Evolutionary conservation across 2,888 invertebrate species (phyloP).

Genomic region (Polietes domitor): DNA sequence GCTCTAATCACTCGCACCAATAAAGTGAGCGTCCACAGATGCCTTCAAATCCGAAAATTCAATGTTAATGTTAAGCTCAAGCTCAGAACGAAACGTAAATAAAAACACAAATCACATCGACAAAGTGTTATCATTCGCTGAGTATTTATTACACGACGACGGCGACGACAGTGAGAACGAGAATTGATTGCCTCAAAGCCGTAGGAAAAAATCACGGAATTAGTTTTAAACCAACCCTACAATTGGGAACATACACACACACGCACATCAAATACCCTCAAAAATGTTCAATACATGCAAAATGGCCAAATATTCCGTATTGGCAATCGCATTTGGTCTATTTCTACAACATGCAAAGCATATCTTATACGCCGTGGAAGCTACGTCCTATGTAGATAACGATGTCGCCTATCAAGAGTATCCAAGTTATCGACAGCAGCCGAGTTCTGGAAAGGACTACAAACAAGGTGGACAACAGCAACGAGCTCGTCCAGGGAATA

Average conservation of each 20-base stretch:
- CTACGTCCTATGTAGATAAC: not conserved
- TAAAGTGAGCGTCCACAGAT: conserved; percentile 71
- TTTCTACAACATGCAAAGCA: not conserved
- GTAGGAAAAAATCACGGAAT: not conserved
- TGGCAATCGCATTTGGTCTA: not conserved
- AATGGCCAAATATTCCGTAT: not conserved
- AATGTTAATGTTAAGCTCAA: conserved; percentile 60
- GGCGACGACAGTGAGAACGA: conserved; percentile 10
- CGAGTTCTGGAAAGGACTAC: not conserved
- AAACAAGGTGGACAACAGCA: not conserved
- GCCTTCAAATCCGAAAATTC: conserved; percentile 50
- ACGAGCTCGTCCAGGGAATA: not conserved
- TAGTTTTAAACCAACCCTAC: not conserved
- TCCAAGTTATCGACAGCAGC: conserved; percentile 42
- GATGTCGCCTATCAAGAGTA: not conserved
- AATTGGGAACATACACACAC: not conserved
- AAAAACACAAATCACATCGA: not conserved
- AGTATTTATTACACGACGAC: not conserved
- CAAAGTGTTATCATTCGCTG: conserved; percentile 9
- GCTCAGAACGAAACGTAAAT: conserved; percentile 36
- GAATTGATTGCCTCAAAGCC: not conserved
- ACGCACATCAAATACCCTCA: not conserved
- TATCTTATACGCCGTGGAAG: not conserved
- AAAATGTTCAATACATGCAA: not conserved
- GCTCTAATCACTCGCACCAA: no score